Evolutionary conservation across 1,140 invertebrate species (phyloP).

Genomic region (Marisa cornuarietis): DNA sequence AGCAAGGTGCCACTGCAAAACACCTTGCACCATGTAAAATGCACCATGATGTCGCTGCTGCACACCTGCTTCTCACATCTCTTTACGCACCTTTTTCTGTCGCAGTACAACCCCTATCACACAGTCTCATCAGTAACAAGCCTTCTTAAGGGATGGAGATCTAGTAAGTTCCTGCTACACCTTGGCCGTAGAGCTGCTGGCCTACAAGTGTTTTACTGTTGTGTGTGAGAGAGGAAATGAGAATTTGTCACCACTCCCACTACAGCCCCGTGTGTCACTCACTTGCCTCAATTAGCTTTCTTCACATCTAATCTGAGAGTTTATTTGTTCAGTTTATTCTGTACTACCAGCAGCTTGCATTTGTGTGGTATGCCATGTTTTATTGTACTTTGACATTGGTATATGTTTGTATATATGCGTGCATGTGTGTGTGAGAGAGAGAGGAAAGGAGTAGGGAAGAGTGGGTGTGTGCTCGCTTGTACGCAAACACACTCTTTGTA

Average conservation of each 20-base stretch:
- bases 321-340: slow-evolving; percentile 1
- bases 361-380: neutral
- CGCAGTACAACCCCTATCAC: slow-evolving; percentile 78
- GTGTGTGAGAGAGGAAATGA: too few relatives aligned
- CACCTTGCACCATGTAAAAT: too few relatives aligned
- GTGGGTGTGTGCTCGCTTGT: neutral
- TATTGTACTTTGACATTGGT: slow-evolving; percentile 2
- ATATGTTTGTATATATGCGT: neutral
- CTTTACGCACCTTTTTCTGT: slow-evolving; percentile 11
- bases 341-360: neutral
- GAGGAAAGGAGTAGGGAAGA: neutral
- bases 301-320: slow-evolving; percentile 6
- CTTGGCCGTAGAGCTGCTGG: slow-evolving; percentile 8
- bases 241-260: neutral
- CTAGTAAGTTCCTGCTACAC: slow-evolving; percentile 62
- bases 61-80: too few relatives aligned
- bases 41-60: too few relatives aligned
- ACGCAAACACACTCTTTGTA: neutral
- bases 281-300: neutral
- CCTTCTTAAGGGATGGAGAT: slow-evolving; percentile 79
- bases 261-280: neutral
- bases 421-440: neutral
- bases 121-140: slow-evolving; percentile 87
- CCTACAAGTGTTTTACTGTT: too few relatives aligned
- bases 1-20: too few relatives aligned